These are phyloP conservation scores for Phoenicopterus ruber DNA, from an alignment of 2,113 vertebrate species.

Conservation along the genomic window DNA sequence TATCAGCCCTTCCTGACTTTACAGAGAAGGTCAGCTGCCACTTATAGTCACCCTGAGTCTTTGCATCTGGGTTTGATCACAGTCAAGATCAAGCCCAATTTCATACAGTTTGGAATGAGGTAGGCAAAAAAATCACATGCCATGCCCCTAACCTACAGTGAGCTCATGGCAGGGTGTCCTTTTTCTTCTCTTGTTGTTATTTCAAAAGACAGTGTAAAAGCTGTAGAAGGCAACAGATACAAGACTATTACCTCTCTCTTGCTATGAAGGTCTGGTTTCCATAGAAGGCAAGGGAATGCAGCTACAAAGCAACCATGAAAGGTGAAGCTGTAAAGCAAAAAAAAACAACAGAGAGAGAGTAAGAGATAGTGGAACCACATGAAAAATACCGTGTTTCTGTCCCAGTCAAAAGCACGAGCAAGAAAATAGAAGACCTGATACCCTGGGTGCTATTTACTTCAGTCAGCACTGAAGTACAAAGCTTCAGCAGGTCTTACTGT, in stretches of 20 bases:
- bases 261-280: background rate
- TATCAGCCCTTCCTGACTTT: background rate
- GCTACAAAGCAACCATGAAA: background rate
- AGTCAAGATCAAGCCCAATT: background rate
- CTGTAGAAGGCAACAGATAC: background rate
- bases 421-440: background rate
- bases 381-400: background rate
- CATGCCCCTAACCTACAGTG: background rate
- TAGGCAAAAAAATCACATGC: background rate
- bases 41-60: background rate
- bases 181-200: background rate
- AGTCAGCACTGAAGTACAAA: background rate
- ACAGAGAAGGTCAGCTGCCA: background rate
- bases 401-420: background rate
- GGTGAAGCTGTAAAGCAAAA: background rate
- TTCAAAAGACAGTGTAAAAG: background rate
- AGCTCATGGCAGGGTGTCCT: background rate
- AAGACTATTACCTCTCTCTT: background rate
- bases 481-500: background rate
- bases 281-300: background rate
- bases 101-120: background rate
- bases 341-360: too few relatives aligned
- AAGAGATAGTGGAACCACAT: background rate
- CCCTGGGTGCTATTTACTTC: background rate
- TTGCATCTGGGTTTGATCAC: background rate